A percentile compares a stretch with the other conserved stretches of the same genome.
Conservation (phyloP, 2,888 invertebrate species). For the Drosophila atroscutellata region DNA sequence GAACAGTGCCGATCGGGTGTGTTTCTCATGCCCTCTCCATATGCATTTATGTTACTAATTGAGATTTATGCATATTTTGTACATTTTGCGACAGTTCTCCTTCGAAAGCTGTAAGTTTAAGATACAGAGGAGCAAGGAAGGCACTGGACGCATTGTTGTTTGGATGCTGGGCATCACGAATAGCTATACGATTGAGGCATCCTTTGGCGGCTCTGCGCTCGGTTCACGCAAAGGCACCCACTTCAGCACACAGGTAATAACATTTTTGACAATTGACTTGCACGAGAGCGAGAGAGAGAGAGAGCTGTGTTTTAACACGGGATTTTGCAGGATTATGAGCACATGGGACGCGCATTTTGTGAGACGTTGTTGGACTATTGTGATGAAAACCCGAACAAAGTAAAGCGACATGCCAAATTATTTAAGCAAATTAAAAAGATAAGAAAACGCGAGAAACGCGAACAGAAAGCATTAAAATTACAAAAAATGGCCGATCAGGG, state of each 20-base stretch:
- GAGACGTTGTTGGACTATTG: conserved; percentile 96
- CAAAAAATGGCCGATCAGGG: conserved; percentile 85
- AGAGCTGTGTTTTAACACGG: neutral
- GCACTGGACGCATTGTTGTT: conserved; percentile 96
- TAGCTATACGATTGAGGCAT: conserved; percentile 98
- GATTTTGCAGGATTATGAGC: conserved; percentile 88
- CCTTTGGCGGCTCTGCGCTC: conserved; percentile 95
- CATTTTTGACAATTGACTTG: neutral
- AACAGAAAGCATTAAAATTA: conserved; percentile 85
- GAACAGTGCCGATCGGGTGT: conserved; percentile 94
- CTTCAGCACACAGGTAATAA: conserved; percentile 88
- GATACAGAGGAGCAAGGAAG: conserved; percentile 96
- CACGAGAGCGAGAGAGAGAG: neutral
- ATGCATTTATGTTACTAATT: neutral
- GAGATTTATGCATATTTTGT: neutral
- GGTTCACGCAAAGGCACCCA: conserved; percentile 93
- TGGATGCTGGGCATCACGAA: conserved; percentile 98
- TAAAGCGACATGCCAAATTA: conserved; percentile 85
- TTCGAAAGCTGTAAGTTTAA: conserved; percentile 97
- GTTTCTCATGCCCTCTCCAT: neutral
- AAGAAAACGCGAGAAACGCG: conserved; percentile 84
- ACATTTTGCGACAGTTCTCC: conserved; percentile 88
- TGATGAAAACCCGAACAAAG: conserved; percentile 93
- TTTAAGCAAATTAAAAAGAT: conserved; percentile 84
- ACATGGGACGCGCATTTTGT: conserved; percentile 95